Base-by-base conservation (phyloP, 2,113 vertebrate species). In the Acrocephalus arundinaceus region DNA sequence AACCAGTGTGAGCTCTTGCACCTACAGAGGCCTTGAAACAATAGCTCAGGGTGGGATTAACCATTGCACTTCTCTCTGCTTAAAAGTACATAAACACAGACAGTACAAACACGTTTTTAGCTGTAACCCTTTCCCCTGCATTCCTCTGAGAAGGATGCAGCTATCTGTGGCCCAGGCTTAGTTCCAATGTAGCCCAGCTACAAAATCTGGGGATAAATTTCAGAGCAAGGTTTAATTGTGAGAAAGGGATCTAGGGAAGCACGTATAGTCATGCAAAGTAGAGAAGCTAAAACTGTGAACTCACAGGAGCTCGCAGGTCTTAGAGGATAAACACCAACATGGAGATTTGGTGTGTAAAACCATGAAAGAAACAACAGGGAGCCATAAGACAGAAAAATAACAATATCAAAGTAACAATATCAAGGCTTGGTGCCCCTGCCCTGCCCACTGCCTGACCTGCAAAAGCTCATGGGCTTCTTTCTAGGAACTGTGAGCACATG, bases 371-470 rank as follows among this genome's bases (percentile, higher is more conserved):
- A 39, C 33, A 51, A 3, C 8, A 59, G 28, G 15, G 22, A 71
- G 10, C 6, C 19, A 6, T 19, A n/a, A 46, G 6, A 43, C 10
- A 77, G 17, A 4, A 84, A 80, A 66, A 49, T 0, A 71, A 10
- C 31, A 66, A 46, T 58, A 33, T 3, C 0, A 11, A 66, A 35
- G 35, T 0, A 71, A 10, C 31, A 66, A 46, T 58, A 33, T 3
- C 0, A 11, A 66, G 37, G 27, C 21, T 54, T 1, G 2, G 14
- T 39, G 10, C 13, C 10, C 12, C 5, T 59, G 55, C 3, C 9
- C 31, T 55, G 45, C 35, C 4, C 25, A 27, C 28, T 72, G 20
- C 37, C 46, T 58, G 11, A 14, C 8, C 18, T 88, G 16, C 21
- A 65, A 55, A 82, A 13, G 13, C 11, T 52, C 23, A 18, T 0